Base-by-base conservation (phyloP, 2,888 invertebrate genomes). In the Mechanitis mazaeus region DNA sequence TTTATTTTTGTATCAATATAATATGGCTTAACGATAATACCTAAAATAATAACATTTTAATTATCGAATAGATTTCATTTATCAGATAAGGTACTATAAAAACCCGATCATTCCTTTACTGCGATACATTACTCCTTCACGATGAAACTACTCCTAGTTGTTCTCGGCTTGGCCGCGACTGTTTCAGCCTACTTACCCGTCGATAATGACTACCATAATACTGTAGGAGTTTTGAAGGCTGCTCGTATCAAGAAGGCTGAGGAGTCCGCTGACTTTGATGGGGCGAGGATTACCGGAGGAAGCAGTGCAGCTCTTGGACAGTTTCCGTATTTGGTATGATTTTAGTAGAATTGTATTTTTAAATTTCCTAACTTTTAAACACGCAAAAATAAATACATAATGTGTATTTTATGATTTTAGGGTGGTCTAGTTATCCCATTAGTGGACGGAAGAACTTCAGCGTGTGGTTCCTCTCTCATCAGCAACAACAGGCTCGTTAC, bases 391-490 rank as follows among this genome's bases (percentile, higher is more conserved):
- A 50, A 31, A 31, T 31, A 3, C 1, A 31, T n/a, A 2, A 9
- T 31, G 2, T n/a, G 28, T 31, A 31, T 50, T 5, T 31, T 50
- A 3, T 31, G 4, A n/a, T 61, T 60, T 28, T 70, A 81, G 81
- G 78, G 71, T 0, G 81, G 81, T 0, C 62, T 81, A 9, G 55
- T 78, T 5, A 74, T 84, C 38, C 56, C 63, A 0, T 64, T 84
- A 45, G 63, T 70, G 0, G 64, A 67, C 1, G 76, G 75, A 0
- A 64, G 63, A 33, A 70, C 69, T 0, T 79, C 79, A 0, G 73
- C 81, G 1, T 79, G 79, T 60, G 80, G 80, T 0, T 74, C 76
- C 0, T 81, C 84, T 3, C 78, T 90, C 62, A 61, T 79, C 31
- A 71, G 73, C 53, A 58, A 68, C 59, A 75, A 68, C 9, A 72